phyloP scores from a whole-genome alignment of 2,888 invertebrate genomes.

The Synanthedon formicaeformis region DNA sequence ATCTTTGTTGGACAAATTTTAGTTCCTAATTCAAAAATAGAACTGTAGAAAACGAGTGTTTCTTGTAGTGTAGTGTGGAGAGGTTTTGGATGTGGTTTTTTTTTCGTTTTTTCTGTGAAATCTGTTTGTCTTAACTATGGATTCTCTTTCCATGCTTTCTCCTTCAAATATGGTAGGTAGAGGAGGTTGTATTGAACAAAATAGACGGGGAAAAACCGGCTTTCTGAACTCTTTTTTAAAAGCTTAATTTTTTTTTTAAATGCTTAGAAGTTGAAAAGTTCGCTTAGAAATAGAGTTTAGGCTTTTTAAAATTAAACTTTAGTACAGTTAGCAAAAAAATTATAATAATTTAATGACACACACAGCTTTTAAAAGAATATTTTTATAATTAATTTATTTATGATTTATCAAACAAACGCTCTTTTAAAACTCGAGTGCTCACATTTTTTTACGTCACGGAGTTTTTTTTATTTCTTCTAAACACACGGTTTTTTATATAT shows the following conservation, averaged over 20 bases:
- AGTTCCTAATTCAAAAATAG: neutral
- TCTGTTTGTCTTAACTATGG: conserved; percentile 49
- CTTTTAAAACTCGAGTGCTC: conserved; percentile 17
- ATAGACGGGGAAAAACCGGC: conserved; percentile 23
- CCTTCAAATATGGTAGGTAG: conserved; percentile 69
- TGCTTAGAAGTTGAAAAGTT: conserved; percentile 1
- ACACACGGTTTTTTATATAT: too few relatives aligned
- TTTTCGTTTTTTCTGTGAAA: conserved; percentile 19
- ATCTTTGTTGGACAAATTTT: neutral
- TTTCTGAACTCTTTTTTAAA: conserved; percentile 1
- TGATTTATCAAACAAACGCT: conserved; percentile 7
- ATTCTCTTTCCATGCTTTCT: conserved; percentile 69
- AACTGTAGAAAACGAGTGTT: neutral
- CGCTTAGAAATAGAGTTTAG: conserved; percentile 5
- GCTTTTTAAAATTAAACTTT: conserved; percentile 3
- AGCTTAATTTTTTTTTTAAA: conserved; percentile 10
- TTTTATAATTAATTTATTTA: too few relatives aligned
- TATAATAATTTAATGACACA: too few relatives aligned
- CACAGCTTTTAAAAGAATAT: too few relatives aligned
- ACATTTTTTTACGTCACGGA: neutral
- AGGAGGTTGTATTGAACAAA: conserved; percentile 65
- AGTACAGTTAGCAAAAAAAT: neutral
- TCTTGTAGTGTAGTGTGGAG: conserved; percentile 2
- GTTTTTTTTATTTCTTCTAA: too few relatives aligned
- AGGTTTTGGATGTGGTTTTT: conserved; percentile 11